Base-by-base conservation (phyloP, 2,797 vertebrate genomes). In the Sarcoramphus papa region DNA sequence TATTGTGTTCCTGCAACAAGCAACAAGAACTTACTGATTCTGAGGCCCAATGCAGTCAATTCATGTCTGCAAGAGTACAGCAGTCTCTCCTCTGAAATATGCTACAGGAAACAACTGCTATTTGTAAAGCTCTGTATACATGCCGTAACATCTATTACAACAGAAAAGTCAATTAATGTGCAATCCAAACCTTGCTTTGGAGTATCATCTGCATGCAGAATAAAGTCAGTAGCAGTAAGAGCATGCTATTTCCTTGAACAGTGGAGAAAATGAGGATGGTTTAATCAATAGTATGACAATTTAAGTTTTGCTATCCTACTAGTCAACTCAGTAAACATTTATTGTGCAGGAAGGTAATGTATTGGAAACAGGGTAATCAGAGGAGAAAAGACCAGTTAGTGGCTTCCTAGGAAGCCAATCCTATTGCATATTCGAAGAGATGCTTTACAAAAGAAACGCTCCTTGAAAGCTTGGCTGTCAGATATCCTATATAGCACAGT, bases 211-310 rank as follows among this genome's bases (percentile, higher is more conserved):
- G 56, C 75, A 78, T 62, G 22, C 45, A 86, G 79, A 88, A 90
- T 53, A 54, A 72, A 93, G 85, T 68, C 88, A 84, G 73, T 1
- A 72, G 56, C 88, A 67, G 72, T 79, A 85, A 88, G 68, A 53
- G 22, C 43, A 45, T 6, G 31, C 60, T 70, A 56, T 85, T 85
- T 90, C 72, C 87, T 89, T 56, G 31, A 90, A 68, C 41, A 28
- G 56, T 6, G 15, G 85, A 85, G 87, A 93, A 88, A 94, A 90
- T 37, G 24, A 96, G 81, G 63, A 90, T 85, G 68, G 72, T 72
- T 94, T 93, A 89, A 95, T 96, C 95, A 94, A 97, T 96, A 95
- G 28, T n/a, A 74, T 60, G 91, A 85, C 87, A 95, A 92, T 91
- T 89, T 64, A 80, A 93, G 75, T 90, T 95, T 88, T 90, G 53